These are phyloP conservation scores for Sisyra terminalis DNA, from an alignment of 2,888 invertebrate species.

Conservation along the genomic window DNA sequence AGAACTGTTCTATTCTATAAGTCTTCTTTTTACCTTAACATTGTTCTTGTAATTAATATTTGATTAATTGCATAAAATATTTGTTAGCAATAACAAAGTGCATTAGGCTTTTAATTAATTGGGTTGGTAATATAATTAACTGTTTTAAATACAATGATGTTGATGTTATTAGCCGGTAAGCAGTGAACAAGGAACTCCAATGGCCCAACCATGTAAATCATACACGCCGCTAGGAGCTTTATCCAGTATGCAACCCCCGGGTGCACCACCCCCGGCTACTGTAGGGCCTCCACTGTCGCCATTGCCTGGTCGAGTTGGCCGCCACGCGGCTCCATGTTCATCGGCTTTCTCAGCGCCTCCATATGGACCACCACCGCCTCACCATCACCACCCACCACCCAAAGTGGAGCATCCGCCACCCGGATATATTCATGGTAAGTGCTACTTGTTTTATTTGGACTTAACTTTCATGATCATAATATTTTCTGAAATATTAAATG, in stretches of 20 bases:
- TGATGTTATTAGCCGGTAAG: too few species aligned
- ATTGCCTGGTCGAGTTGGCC: constrained; percentile 5
- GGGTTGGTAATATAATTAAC: too few species aligned
- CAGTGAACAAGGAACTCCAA: neutral
- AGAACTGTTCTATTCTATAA: too few species aligned
- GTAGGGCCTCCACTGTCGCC: constrained; percentile 17
- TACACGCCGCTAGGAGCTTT: constrained; percentile 72
- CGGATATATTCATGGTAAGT: constrained; percentile 26
- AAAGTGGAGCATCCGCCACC: constrained; percentile 24
- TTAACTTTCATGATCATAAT: neutral
- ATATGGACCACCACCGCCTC: constrained; percentile 26
- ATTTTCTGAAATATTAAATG: too few species aligned
- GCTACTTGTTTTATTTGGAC: constrained; percentile 6
- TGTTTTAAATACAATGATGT: too few species aligned
- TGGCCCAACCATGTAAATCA: constrained; percentile 34
- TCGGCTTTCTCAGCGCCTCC: constrained; percentile 45
- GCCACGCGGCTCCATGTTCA: constrained; percentile 34
- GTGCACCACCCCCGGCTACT: constrained; percentile 26
- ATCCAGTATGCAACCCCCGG: constrained; percentile 78
- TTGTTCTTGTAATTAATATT: too few species aligned
- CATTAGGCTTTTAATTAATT: too few species aligned
- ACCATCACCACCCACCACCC: constrained; percentile 23
- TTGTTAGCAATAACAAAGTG: too few species aligned
- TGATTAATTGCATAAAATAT: too few species aligned
- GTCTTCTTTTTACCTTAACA: too few species aligned